phyloP scores from a whole-genome alignment of 1,140 invertebrate genomes.

The Conopomorpha cramerella region DNA sequence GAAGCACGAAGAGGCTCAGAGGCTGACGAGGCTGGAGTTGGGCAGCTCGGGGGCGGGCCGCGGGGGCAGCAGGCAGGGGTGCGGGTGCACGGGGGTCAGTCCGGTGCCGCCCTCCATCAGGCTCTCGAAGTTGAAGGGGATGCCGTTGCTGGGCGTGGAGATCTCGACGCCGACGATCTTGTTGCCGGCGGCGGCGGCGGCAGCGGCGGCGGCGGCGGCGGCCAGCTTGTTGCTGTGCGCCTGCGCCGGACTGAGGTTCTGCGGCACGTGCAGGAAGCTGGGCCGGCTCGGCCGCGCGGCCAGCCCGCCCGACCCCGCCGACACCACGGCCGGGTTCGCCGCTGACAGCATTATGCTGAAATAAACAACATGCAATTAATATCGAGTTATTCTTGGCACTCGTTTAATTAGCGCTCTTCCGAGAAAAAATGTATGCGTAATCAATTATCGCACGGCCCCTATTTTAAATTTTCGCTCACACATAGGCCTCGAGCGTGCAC shows the following conservation, averaged over 20 bases:
- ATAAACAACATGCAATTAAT: too few relatives aligned
- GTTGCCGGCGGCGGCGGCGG: conserved; percentile 62
- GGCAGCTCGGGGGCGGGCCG: conserved; percentile 35
- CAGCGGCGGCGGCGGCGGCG: conserved; percentile 67
- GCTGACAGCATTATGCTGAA: conserved; percentile 56
- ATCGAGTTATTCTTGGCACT: too few relatives aligned
- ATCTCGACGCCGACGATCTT: conserved; percentile 80
- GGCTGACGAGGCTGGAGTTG: conserved; percentile 33
- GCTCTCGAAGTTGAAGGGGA: conserved; percentile 89
- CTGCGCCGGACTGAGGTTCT: conserved; percentile 46
- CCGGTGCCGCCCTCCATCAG: conserved; percentile 92
- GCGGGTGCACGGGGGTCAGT: conserved; percentile 77
- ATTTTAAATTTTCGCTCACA: too few relatives aligned
- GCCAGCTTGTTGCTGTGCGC: conserved; percentile 39
- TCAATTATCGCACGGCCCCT: too few relatives aligned
- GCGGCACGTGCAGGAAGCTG: conserved; percentile 67
- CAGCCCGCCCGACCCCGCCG: conserved; percentile 16
- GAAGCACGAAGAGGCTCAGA: conserved; percentile 34
- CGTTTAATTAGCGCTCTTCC: too few relatives aligned
- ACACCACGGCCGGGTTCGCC: conserved; percentile 42
- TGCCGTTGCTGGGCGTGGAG: conserved; percentile 84
- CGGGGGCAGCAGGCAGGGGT: conserved; percentile 62
- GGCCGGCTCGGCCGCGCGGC: conserved; percentile 66
- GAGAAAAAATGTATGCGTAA: too few relatives aligned
- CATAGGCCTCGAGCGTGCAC: too few relatives aligned